phyloP scores from a whole-genome alignment of 2,797 vertebrate genomes.

The Cuculus canorus region DNA sequence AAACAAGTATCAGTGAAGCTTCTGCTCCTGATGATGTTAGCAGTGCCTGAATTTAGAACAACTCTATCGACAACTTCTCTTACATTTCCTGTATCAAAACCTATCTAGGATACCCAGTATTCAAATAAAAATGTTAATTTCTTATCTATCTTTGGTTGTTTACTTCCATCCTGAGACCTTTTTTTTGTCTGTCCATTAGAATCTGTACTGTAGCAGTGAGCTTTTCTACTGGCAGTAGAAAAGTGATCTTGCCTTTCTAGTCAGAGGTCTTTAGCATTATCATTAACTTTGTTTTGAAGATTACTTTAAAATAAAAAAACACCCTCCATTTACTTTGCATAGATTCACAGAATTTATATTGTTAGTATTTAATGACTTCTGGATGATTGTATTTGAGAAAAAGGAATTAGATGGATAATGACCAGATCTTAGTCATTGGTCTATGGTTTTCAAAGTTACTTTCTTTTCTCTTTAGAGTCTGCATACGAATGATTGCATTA shows the following conservation, averaged over 20 bases:
- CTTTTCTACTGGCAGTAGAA: not conserved
- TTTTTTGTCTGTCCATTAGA: not conserved
- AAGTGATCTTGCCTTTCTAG: not conserved
- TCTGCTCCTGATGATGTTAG: not conserved
- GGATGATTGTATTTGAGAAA: not conserved
- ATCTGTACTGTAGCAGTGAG: not conserved
- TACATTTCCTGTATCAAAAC: not conserved
- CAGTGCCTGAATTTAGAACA: not conserved
- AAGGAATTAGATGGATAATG: not conserved
- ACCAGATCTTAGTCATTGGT: not conserved
- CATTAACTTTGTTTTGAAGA: not conserved
- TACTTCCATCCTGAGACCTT: not conserved
- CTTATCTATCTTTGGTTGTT: not conserved
- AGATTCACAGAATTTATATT: not conserved
- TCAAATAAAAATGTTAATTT: not conserved
- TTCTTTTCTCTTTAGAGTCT: not conserved
- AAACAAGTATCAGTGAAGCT: not conserved
- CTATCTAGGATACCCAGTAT: not conserved
- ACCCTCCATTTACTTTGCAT: not conserved
- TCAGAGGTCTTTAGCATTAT: not conserved
- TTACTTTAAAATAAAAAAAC: not conserved
- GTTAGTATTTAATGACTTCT: not conserved
- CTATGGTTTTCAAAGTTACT: not conserved
- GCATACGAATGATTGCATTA: not conserved
- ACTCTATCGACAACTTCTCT: not conserved